A percentile compares a stretch with the other conserved stretches of the same genome.
phyloP scores from a whole-genome alignment of 2,797 vertebrate species.

The Peromyscus nudipes region DNA sequence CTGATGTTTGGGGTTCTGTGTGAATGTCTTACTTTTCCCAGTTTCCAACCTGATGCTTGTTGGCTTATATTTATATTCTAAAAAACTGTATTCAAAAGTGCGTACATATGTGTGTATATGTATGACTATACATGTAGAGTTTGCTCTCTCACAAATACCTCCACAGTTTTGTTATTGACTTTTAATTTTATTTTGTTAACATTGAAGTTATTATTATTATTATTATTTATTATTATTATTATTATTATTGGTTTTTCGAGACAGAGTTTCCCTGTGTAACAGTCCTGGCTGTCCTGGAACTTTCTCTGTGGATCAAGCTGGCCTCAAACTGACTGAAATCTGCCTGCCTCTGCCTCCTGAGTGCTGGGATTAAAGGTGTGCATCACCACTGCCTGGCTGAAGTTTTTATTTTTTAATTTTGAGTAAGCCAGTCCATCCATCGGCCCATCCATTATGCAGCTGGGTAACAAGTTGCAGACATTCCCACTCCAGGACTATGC shows the following conservation, averaged over 20 bases:
- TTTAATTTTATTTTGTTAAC: conserved; percentile 54
- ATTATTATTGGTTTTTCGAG: too few relatives aligned
- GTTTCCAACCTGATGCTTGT: neutral
- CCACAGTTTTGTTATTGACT: neutral
- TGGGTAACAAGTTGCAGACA: neutral
- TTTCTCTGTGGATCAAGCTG: too few relatives aligned
- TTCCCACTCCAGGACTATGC: neutral
- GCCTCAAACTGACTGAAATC: too few relatives aligned
- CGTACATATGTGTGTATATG: neutral
- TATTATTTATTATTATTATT: too few relatives aligned
- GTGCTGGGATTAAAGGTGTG: too few relatives aligned
- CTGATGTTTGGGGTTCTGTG: conserved; percentile 24
- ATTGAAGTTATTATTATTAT: neutral
- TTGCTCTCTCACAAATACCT: conserved; percentile 1
- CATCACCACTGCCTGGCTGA: too few relatives aligned
- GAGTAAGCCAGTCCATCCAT: neutral
- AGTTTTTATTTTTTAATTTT: conserved; percentile 37
- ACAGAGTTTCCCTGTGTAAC: too few relatives aligned
- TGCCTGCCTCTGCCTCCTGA: too few relatives aligned
- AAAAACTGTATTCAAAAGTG: neutral
- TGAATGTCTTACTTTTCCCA: neutral
- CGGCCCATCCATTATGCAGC: neutral
- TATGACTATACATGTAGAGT: neutral
- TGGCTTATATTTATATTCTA: neutral
- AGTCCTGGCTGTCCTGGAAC: too few relatives aligned